A percentile compares a stretch with the other conserved stretches of the same genome.
These are phyloP conservation scores for Nestor notabilis DNA, from an alignment of 2,113 vertebrate species.

Conservation along the genomic window DNA sequence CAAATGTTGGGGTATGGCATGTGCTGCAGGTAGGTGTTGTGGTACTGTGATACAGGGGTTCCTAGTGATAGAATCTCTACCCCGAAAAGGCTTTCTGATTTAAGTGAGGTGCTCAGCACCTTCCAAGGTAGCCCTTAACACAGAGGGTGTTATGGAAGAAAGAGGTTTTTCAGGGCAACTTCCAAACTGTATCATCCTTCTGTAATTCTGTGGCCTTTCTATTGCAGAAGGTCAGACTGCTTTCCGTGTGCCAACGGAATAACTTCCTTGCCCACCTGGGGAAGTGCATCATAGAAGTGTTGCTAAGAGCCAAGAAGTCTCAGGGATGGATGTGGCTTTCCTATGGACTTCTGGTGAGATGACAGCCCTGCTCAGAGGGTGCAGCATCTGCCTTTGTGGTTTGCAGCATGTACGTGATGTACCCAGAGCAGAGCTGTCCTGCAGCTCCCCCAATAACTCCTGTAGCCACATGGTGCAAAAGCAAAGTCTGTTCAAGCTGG, in stretches of 20 bases:
- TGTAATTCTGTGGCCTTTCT: not conserved
- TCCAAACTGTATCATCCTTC: not conserved
- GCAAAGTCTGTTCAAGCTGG: not conserved
- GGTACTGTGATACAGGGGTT: not conserved
- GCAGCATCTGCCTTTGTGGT: not conserved
- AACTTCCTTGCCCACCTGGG: not conserved
- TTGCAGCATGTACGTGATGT: not conserved
- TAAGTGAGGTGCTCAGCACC: not conserved
- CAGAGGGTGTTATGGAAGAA: not conserved
- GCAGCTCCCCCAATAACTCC: not conserved
- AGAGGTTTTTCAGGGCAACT: not conserved
- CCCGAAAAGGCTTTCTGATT: not conserved
- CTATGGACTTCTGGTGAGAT: not conserved
- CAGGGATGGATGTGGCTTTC: not conserved
- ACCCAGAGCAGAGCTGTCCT: not conserved
- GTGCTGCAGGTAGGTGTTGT: not conserved
- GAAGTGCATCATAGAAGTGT: accelerated
- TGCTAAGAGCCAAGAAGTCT: no score
- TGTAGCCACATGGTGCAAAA: accelerated
- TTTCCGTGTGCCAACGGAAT: not conserved
- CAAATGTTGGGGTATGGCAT: not conserved
- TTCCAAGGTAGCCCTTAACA: not conserved
- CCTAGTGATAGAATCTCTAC: not conserved
- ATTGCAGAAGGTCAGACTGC: not conserved
- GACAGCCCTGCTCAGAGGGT: accelerated